Evolutionary conservation across 2,888 invertebrate species (phyloP).

Genomic region (Papilio elwesi): DNA sequence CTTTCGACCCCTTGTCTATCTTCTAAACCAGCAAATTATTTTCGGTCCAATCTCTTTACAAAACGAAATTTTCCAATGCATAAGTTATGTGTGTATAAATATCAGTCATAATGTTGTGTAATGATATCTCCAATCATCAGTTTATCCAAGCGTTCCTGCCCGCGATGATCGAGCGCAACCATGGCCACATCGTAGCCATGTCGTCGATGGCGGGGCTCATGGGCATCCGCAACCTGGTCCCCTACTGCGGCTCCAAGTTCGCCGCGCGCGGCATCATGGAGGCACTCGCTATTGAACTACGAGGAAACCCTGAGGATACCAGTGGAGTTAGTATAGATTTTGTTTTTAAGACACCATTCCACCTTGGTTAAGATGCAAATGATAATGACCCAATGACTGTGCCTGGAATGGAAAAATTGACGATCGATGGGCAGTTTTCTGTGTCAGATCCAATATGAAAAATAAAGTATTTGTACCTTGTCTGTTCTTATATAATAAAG

Average conservation of each 20-base stretch:
- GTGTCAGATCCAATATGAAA: no score
- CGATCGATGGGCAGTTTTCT: no score
- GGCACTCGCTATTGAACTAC: slow-evolving; percentile 89
- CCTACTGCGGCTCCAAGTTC: slow-evolving; percentile 92
- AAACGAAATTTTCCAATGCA: no score
- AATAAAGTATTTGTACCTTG: no score
- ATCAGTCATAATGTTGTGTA: background rate
- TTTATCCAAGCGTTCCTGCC: slow-evolving; percentile 90
- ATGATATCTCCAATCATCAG: slow-evolving; percentile 62
- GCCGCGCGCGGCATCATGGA: slow-evolving; percentile 94
- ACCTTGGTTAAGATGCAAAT: no score
- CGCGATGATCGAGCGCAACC: slow-evolving; percentile 87
- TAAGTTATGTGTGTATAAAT: no score
- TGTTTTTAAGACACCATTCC: background rate
- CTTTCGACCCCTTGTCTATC: no score
- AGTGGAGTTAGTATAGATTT: slow-evolving; percentile 59
- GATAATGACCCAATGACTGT: no score
- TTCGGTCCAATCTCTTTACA: no score
- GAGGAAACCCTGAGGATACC: slow-evolving; percentile 75
- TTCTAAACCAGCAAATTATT: no score
- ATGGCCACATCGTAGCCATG: slow-evolving; percentile 89
- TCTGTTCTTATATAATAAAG: no score
- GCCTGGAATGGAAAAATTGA: no score
- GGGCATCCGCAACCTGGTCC: slow-evolving; percentile 89
- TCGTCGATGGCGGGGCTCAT: slow-evolving; percentile 91